Percentiles rank a stretch among this genome's conserved stretches.
Conservation (phyloP, 2,888 invertebrate species). For the Drosophila longiperda region DNA sequence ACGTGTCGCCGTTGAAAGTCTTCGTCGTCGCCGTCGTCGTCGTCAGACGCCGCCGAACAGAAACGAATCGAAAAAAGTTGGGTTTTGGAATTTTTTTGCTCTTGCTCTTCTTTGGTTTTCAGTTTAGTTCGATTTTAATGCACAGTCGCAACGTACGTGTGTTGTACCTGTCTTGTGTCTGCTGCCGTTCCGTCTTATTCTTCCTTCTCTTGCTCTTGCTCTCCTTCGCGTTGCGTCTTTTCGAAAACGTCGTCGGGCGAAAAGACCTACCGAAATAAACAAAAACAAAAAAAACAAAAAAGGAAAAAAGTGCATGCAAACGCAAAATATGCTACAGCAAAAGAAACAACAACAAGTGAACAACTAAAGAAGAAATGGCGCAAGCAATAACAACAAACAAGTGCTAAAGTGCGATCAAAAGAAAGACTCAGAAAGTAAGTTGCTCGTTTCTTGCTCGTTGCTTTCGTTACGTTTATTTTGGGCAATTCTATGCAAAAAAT, state of each 20-base stretch:
- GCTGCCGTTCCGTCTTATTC: constrained; percentile 23
- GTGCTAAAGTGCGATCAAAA: constrained; percentile 51
- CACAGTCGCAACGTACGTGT: constrained; percentile 79
- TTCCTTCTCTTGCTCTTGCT: constrained; percentile 35
- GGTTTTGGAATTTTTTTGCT: constrained; percentile 84
- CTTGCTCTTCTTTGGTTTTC: constrained; percentile 84
- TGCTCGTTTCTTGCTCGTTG: constrained; percentile 15
- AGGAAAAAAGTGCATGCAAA: constrained; percentile 47
- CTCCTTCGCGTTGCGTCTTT: constrained; percentile 42
- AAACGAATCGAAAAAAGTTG: constrained; percentile 71
- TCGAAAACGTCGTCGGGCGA: constrained; percentile 38
- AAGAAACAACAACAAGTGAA: constrained; percentile 32
- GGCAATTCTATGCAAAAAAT: constrained; percentile 39
- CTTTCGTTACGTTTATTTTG: constrained; percentile 31
- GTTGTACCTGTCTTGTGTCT: constrained; percentile 50
- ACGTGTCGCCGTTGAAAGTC: constrained; percentile 67
- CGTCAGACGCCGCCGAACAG: constrained; percentile 50
- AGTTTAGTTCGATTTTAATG: constrained; percentile 83
- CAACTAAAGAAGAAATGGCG: constrained; percentile 37
- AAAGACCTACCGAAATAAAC: constrained; percentile 34
- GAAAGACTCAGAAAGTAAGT: constrained; percentile 76
- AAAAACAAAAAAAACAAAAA: constrained; percentile 11
- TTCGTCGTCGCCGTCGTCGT: constrained; percentile 44
- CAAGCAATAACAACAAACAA: constrained; percentile 51
- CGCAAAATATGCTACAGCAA: constrained; percentile 39